Conservation (phyloP, 2,888 invertebrate genomes). For the Zaprionus bogoriensis region DNA sequence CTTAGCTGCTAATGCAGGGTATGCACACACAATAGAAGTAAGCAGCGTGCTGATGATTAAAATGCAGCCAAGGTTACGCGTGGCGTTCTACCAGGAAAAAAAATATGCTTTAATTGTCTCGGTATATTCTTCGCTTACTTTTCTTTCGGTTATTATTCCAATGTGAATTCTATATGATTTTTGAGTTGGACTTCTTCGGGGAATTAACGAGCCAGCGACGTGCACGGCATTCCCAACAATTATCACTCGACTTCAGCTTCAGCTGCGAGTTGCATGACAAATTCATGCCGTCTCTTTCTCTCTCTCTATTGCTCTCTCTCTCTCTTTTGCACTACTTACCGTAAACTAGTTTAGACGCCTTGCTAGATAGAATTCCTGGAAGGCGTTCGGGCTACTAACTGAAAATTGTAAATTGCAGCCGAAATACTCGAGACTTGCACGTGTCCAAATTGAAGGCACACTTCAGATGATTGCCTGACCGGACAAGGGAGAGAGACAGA, state of each 20-base stretch:
- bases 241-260: conserved; percentile 22
- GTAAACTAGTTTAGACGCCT: conserved; percentile 64
- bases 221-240: conserved; percentile 61
- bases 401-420: conserved; percentile 56
- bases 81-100: conserved; percentile 50
- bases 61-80: conserved; percentile 76
- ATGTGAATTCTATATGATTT: conserved; percentile 57
- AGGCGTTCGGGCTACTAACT: conserved; percentile 39
- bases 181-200: conserved; percentile 48
- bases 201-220: conserved; percentile 71
- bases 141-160: conserved; percentile 42
- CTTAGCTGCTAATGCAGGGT: not conserved
- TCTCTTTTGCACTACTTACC: conserved; percentile 18
- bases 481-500: not conserved
- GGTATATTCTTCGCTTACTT: conserved; percentile 3
- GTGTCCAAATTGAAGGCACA: conserved; percentile 72
- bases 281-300: conserved; percentile 9
- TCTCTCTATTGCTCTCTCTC: not conserved
- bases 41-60: conserved; percentile 55
- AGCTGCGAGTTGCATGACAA: conserved; percentile 43
- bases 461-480: conserved; percentile 25
- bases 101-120: conserved; percentile 71
- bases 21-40: conserved; percentile 6
- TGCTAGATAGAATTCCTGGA: conserved; percentile 51
- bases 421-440: conserved; percentile 48